phyloP scores from a whole-genome alignment of 2,113 vertebrate genomes.

The Stegostoma tigrinum region DNA sequence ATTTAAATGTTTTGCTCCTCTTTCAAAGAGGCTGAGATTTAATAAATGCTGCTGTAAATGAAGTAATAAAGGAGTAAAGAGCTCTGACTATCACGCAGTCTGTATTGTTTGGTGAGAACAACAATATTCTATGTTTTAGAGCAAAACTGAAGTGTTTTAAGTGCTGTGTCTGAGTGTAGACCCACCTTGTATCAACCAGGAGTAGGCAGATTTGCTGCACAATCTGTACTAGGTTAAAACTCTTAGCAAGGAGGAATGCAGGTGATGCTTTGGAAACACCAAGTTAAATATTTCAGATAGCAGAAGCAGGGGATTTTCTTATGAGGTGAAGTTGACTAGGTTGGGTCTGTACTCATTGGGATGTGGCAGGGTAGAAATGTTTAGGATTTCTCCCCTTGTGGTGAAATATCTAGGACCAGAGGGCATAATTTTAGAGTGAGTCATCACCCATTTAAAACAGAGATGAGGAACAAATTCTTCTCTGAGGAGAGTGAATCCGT shows the following conservation, averaged over 20 bases:
- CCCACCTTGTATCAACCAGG: not conserved
- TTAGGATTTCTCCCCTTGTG: too few species aligned
- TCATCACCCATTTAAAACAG: too few species aligned
- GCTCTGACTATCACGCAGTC: not conserved
- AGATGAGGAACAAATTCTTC: too few species aligned
- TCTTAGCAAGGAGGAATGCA: not conserved
- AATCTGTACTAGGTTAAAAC: not conserved
- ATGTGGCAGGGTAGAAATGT: too few species aligned
- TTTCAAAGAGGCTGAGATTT: not conserved
- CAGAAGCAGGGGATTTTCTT: too few species aligned
- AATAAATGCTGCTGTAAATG: not conserved
- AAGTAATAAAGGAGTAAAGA: not conserved
- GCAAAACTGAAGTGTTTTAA: not conserved
- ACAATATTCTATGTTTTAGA: not conserved
- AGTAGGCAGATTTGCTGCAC: not conserved
- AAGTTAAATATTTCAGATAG: not conserved
- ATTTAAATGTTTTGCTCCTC: not conserved
- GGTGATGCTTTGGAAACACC: not conserved
- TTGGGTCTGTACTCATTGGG: too few species aligned
- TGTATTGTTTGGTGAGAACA: not conserved
- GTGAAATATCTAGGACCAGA: too few species aligned
- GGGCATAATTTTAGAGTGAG: too few species aligned
- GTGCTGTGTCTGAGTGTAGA: not conserved
- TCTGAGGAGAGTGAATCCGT: too few species aligned
- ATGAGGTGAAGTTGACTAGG: too few species aligned